Evolutionary conservation across 2,888 invertebrate species (phyloP), one percentile per base, ranked within the genome.

Genomic region (Dolichopus griseipennis): DNA sequence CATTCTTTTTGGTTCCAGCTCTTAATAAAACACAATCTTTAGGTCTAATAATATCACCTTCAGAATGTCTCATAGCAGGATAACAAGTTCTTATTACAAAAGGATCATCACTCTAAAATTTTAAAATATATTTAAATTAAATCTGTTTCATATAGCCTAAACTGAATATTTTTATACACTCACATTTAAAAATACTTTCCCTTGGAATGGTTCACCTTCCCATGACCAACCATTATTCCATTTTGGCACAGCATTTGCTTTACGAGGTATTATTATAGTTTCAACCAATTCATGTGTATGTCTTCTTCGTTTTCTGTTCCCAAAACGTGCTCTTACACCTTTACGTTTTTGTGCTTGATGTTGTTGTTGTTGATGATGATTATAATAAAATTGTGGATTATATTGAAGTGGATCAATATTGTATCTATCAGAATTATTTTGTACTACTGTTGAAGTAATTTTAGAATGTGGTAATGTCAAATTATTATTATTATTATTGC

Each of bases 191-290:
- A 91, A 94, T 75, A 95, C 91, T 84, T 90, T 90, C 72, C 90
- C 89, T 76, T 92, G 86, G 78, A 88, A 91, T 43, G 91, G 85
- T 73, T 92, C 89, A 65, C 95, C 95, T 77, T 91, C 90, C 92
- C 94, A 95, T 72, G 86, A 87, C 95, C 95, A 95, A 37, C 95
- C 95, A 78, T 95, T 95, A 77, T 92, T 93, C 93, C 93, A 94
- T 75, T 86, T 87, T 61, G 89, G 89, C 73, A 84, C 78, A n/a
- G 79, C 78, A 73, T 78, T 79, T 67, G 77, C 81, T 69, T 82
- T 78, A 70, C 83, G 82, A 41, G 82, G 79, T 75, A 81, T 83
- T 61, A 82, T 83, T 20, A 82, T 82, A 69, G 84, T 83, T 69
- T 80, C 79, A 69, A 76, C 75, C 61, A 76, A 76, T 66, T 79